A percentile compares a stretch with the other conserved stretches of the same genome.
phyloP scores from a whole-genome alignment of 2,113 vertebrate species.

The Panthera uncia region DNA sequence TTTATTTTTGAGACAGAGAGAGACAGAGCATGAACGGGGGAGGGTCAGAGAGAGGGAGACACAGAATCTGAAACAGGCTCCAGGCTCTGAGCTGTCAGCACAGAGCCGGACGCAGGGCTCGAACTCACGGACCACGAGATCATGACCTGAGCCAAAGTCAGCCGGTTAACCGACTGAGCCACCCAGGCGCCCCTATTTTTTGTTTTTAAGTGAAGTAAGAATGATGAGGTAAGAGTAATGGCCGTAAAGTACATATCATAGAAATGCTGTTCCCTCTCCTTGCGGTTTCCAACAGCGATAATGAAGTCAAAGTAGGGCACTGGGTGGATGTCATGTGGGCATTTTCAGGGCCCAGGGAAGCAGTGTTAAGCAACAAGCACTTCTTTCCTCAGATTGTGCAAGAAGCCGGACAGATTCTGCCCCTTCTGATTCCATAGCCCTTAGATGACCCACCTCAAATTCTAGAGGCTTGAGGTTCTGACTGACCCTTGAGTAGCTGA shows the following conservation, averaged over 20 bases:
- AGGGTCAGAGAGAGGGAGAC: too few species aligned
- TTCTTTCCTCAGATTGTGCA: background rate
- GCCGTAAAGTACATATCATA: background rate
- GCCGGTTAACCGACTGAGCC: too few species aligned
- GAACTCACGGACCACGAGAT: too few species aligned
- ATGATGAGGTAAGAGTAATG: background rate
- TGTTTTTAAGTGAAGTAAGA: background rate
- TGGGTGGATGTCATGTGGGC: background rate
- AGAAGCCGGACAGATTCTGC: background rate
- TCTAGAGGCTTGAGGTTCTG: background rate
- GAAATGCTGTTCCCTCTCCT: background rate
- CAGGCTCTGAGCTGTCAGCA: too few species aligned
- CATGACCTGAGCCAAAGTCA: too few species aligned
- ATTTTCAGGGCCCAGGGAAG: background rate
- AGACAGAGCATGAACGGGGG: too few species aligned
- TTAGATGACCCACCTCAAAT: background rate
- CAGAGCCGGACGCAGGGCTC: too few species aligned
- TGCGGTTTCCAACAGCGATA: background rate
- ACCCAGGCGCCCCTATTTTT: background rate
- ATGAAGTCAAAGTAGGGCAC: background rate
- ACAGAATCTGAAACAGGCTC: too few species aligned
- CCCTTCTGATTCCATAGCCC: background rate
- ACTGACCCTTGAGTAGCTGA: background rate
- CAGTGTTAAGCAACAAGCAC: background rate
- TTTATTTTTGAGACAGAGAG: too few species aligned